Evolutionary conservation across 2,113 vertebrate genomes (phyloP).

Genomic region (Accipiter virgatus): DNA sequence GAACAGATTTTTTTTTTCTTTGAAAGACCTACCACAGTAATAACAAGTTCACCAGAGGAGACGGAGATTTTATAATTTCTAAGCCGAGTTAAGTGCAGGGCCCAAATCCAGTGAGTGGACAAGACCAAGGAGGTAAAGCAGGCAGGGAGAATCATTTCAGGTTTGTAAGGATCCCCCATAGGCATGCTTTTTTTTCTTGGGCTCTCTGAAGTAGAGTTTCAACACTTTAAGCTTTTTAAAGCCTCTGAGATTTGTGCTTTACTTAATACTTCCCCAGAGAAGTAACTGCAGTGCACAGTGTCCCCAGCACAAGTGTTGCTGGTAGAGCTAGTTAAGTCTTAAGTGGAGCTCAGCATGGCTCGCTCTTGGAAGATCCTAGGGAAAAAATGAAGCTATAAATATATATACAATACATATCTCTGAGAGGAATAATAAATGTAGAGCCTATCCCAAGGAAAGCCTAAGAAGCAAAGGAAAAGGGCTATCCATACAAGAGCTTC

Average conservation of each 20-base stretch:
- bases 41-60: background rate
- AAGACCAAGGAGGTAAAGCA: background rate
- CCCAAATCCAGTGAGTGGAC: background rate
- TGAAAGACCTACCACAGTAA: background rate
- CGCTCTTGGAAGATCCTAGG: background rate
- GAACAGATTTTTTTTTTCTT: background rate
- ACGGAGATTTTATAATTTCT: background rate
- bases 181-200: background rate
- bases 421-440: background rate
- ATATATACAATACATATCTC: background rate
- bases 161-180: background rate
- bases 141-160: background rate
- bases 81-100: background rate
- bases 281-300: rapidly evolving
- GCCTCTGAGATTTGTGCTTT: background rate
- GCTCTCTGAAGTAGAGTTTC: background rate
- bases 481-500: background rate
- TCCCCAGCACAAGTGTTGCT: background rate
- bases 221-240: background rate
- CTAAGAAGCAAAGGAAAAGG: background rate
- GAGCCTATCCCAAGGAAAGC: background rate
- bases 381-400: background rate
- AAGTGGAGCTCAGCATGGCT: background rate
- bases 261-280: background rate
- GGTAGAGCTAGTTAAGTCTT: background rate